These are phyloP conservation scores for Brachypodius melanocephalos DNA, from an alignment of 2,113 vertebrate genomes.

Conservation along the genomic window DNA sequence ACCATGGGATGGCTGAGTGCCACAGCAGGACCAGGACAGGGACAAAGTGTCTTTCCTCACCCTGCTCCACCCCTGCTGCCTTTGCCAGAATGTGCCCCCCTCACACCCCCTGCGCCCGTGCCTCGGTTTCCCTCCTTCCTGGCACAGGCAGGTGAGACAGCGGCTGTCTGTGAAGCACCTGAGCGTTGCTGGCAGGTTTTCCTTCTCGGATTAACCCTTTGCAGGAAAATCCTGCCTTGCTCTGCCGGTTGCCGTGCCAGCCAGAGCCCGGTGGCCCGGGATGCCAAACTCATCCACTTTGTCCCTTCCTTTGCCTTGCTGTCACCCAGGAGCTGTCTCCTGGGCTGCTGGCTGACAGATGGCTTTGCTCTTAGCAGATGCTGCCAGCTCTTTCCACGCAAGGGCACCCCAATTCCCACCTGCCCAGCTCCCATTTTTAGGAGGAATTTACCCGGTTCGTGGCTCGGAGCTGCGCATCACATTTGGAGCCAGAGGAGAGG, in stretches of 20 bases:
- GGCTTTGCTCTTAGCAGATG: background rate
- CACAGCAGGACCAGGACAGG: background rate
- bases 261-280: background rate
- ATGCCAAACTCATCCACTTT: background rate
- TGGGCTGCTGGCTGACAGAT: background rate
- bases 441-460: background rate
- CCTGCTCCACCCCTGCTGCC: background rate
- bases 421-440: background rate
- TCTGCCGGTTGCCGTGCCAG: background rate
- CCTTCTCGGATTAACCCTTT: background rate
- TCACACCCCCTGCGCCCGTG: background rate
- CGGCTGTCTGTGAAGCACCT: background rate
- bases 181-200: constrained; percentile 21
- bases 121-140: background rate
- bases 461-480: fast-evolving
- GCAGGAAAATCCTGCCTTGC: background rate
- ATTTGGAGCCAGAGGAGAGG: background rate
- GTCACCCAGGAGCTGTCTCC: background rate
- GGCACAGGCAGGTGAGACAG: background rate
- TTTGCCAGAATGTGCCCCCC: background rate
- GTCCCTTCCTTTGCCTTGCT: background rate
- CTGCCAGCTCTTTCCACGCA: background rate
- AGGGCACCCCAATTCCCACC: background rate
- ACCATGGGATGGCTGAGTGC: background rate
- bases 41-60: background rate